phyloP scores from a whole-genome alignment of 2,888 invertebrate species.

The Peribatodes rhomboidaria region DNA sequence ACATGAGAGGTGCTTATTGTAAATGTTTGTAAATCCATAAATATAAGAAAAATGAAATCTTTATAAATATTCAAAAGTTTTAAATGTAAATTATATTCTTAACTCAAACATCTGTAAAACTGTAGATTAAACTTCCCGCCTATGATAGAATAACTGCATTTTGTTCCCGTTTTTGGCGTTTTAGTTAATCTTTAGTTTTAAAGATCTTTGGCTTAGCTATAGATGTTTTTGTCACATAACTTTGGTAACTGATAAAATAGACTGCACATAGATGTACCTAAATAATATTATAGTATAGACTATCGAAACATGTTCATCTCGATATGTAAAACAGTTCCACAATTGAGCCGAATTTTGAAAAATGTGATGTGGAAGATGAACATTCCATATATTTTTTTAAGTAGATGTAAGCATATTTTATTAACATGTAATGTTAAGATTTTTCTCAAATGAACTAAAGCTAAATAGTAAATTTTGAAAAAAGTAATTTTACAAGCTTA shows the following conservation, averaged over 20 bases:
- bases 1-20: conserved; percentile 21
- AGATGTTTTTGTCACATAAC: conserved; percentile 8
- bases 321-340: not conserved
- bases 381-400: conserved; percentile 36
- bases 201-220: too few relatives aligned
- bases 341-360: conserved; percentile 1
- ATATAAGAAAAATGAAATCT: too few relatives aligned
- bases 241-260: not conserved
- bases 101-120: too few relatives aligned
- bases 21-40: conserved; percentile 22
- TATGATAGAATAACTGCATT: too few relatives aligned
- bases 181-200: too few relatives aligned
- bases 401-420: conserved; percentile 15
- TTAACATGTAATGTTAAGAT: conserved; percentile 15
- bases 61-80: too few relatives aligned
- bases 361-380: conserved; percentile 22
- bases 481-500: conserved; percentile 1
- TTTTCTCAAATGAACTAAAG: conserved; percentile 18
- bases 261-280: conserved; percentile 3
- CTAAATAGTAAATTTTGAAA: conserved; percentile 2
- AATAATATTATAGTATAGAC: not conserved
- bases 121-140: too few relatives aligned
- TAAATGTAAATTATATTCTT: conserved; percentile 4
- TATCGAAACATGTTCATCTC: not conserved
- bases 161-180: too few relatives aligned